Conservation (phyloP, 23 tunicate species). For the Ascidia mentula region DNA sequence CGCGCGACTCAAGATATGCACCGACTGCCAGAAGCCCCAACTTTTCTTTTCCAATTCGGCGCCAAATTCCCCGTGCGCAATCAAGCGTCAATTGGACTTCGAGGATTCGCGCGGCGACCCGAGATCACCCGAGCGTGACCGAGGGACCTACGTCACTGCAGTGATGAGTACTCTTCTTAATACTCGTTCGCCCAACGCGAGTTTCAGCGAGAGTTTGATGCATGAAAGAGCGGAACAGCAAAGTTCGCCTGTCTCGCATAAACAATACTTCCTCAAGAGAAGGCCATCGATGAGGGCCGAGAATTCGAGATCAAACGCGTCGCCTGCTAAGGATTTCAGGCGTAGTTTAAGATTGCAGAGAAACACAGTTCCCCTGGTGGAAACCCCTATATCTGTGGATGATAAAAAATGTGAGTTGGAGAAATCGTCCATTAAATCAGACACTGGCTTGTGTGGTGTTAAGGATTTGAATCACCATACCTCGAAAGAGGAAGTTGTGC, state of each 20-base stretch:
- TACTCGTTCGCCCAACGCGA: constrained; percentile 25
- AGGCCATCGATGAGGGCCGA: constrained; percentile 48
- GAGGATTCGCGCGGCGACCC: neutral
- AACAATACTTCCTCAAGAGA: constrained; percentile 17
- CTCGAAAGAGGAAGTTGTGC: neutral
- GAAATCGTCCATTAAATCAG: neutral
- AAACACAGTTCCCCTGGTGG: neutral
- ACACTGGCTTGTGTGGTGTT: neutral
- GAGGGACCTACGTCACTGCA: constrained; percentile 45
- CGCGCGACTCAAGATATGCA: constrained; percentile 16
- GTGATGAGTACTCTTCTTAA: constrained; percentile 40
- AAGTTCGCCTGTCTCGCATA: constrained; percentile 12
- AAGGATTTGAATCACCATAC: neutral
- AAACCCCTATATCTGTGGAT: neutral
- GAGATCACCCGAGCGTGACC: neutral
- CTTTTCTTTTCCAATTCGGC: neutral
- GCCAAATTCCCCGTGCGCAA: neutral
- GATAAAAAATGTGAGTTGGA: too few relatives aligned
- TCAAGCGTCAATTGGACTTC: constrained; percentile 10
- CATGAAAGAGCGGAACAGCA: neutral
- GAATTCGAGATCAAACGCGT: neutral
- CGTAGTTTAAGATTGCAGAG: neutral
- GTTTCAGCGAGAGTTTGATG: constrained; percentile 1
- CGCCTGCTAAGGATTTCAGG: neutral
- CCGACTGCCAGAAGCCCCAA: constrained; percentile 20